Evolutionary conservation across 1,140 invertebrate species (phyloP).

Genomic region (Drosophila biarmipes): DNA sequence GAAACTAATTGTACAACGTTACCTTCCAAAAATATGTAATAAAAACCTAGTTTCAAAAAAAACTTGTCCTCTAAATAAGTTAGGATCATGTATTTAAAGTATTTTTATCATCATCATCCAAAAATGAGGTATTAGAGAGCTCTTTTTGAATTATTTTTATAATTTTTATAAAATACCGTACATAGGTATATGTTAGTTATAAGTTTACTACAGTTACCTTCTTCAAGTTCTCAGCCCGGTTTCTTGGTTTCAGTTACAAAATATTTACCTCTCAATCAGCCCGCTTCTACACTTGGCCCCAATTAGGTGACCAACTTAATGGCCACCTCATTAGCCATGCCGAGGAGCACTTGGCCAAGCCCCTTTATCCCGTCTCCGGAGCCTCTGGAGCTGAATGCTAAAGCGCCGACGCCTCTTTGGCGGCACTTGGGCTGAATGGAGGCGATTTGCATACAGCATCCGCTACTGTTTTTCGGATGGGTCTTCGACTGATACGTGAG

Average conservation of each 20-base stretch:
- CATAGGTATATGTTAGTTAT: too few species aligned
- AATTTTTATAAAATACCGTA: too few species aligned
- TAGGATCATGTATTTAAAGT: too few species aligned
- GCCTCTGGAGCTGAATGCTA: conserved; percentile 57
- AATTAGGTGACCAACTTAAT: conserved; percentile 73
- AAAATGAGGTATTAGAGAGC: too few species aligned
- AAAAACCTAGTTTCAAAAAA: too few species aligned
- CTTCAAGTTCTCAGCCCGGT: background rate
- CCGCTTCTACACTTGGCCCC: conserved; percentile 61
- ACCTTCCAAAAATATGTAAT: too few species aligned
- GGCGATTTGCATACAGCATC: conserved; percentile 79
- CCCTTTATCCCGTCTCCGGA: conserved; percentile 17
- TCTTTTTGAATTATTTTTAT: too few species aligned
- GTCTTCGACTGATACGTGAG: conserved; percentile 46
- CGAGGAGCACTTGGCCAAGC: conserved; percentile 73
- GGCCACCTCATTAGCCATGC: conserved; percentile 75
- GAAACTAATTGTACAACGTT: too few species aligned
- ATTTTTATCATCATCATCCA: too few species aligned
- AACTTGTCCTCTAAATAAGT: too few species aligned
- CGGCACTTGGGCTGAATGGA: conserved; percentile 61
- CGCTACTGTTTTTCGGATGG: conserved; percentile 73
- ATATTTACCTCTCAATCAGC: conserved; percentile 50
- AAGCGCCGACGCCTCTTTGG: conserved; percentile 62
- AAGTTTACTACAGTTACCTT: too few species aligned
- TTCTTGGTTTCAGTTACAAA: conserved; percentile 50